Percentiles rank a stretch among this genome's conserved stretches.
Evolutionary conservation across 2,113 vertebrate species (phyloP).

Genomic region (Oncorhynchus masou): DNA sequence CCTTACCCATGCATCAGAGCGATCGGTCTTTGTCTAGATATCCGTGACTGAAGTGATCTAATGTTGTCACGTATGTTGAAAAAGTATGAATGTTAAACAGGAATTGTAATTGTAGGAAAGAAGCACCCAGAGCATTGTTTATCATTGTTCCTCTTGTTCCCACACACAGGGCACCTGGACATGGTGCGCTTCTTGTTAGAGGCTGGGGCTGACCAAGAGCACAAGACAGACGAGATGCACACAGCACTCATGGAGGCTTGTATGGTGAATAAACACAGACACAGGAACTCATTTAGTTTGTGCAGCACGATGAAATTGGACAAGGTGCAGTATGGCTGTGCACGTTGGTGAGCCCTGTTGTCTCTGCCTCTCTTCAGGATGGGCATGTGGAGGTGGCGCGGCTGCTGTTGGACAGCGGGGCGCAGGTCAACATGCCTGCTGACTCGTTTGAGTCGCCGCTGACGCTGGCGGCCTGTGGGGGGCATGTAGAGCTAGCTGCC

Average conservation of each 20-base stretch:
- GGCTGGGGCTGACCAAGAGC: conserved; percentile 90
- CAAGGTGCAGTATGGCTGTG: no score
- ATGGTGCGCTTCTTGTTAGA: conserved; percentile 91
- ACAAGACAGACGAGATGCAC: conserved; percentile 93
- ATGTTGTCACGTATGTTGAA: not conserved
- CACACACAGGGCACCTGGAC: conserved; percentile 83
- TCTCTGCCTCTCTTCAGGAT: conserved; percentile 66
- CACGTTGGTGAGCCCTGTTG: not conserved
- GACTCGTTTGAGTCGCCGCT: conserved; percentile 89
- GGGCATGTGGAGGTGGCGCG: conserved; percentile 89
- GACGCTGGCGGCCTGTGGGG: conserved; percentile 86
- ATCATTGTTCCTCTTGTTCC: not conserved
- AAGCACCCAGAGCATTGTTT: not conserved
- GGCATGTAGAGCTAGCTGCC: conserved; percentile 85
- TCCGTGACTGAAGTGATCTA: not conserved
- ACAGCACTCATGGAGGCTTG: conserved; percentile 91
- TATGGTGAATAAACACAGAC: conserved; percentile 75
- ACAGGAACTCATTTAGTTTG: not conserved
- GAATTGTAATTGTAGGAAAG: no score
- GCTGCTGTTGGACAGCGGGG: conserved; percentile 86
- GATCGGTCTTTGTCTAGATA: no score
- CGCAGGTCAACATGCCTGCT: conserved; percentile 90
- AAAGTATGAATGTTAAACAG: no score
- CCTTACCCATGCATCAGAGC: not conserved
- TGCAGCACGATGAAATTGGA: no score